phyloP scores from a whole-genome alignment of 2,797 vertebrate genomes.

The Channa striata region DNA sequence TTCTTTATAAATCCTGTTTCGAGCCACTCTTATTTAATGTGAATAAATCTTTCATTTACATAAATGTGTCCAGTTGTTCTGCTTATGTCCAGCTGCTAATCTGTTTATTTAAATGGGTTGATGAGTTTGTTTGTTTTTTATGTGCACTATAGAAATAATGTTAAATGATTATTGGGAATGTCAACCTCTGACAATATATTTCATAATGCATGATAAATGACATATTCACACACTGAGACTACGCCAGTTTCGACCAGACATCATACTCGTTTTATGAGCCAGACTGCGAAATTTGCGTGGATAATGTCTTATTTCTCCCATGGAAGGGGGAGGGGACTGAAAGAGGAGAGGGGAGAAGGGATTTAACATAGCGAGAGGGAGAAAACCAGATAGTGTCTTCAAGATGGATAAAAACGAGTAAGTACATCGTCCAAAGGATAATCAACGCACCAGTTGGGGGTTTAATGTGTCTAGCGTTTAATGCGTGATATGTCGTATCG shows the following conservation, averaged over 20 bases:
- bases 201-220: neutral
- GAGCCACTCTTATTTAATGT: slow-evolving; percentile 63
- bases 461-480: slow-evolving; percentile 10
- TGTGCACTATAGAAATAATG: slow-evolving; percentile 8
- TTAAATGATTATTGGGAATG: slow-evolving; percentile 1
- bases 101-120: slow-evolving; percentile 12
- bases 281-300: slow-evolving; percentile 79
- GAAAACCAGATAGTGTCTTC: slow-evolving; percentile 83
- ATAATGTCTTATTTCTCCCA: slow-evolving; percentile 88
- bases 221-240: neutral
- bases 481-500: slow-evolving; percentile 33
- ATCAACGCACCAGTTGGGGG: neutral
- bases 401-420: slow-evolving; percentile 91
- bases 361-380: slow-evolving; percentile 86
- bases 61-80: slow-evolving; percentile 42
- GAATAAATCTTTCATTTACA: slow-evolving; percentile 68
- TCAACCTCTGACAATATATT: neutral
- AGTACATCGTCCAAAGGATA: slow-evolving; percentile 68
- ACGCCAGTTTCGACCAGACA: slow-evolving; percentile 26
- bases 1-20: slow-evolving; percentile 47
- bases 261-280: slow-evolving; percentile 61
- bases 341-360: slow-evolving; percentile 86
- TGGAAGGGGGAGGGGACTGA: slow-evolving; percentile 89
- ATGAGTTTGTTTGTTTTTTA: neutral
- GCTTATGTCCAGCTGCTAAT: slow-evolving; percentile 22